Evolutionary conservation across 2,113 vertebrate species (phyloP), one percentile per base, ranked within the genome.

Genomic region (Dicerorhinus sumatrensis): DNA sequence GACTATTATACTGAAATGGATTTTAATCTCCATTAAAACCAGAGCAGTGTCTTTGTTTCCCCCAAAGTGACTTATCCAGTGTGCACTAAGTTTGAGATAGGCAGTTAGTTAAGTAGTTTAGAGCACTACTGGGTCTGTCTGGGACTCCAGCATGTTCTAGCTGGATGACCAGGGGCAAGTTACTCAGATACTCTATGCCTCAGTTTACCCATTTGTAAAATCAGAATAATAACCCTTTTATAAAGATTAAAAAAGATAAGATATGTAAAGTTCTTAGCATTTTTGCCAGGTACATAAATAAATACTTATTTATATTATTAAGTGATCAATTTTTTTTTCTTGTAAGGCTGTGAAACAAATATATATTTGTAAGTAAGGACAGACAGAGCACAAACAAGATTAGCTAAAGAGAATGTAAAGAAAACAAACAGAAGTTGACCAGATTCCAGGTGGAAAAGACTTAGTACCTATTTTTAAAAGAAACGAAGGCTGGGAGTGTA

Each of bases 321-420:
- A 83, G 58, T 3, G 27, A 70, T 84, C 69, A 14, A 3, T 81
- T 69, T 54, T 75, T 75, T 94, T 93, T 86, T 83, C n/a, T 75
- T 65, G 81, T 69, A 86, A 58, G 86, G 8, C 14, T 46, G 10
- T 73, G 73, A 75, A 93, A 89, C 31, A 93, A 79, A 31, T 42
- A 80, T 1, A 5, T 60, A 70, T 72, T 67, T 72, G 29, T 79
- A 77, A 89, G 29, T 72, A 79, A 88, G 17, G 54, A 18, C 91
- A 76, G 16, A 14, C 31, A 92, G 56, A 77, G 13, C 39, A 92
- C 58, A 69, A 75, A 56, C 3, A 67, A 21, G 5, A 46, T 91
- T 85, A 77, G 36, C n/a, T 93, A 65, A 94, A 72, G 42, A 93
- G 48, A 96, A 97, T 25, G 36, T n/a, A 72, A 73, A 90, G 76